A percentile compares a stretch with the other conserved stretches of the same genome.
Conservation (phyloP, 1,140 invertebrate genomes). For the Schlechtendalia chinensis region DNA sequence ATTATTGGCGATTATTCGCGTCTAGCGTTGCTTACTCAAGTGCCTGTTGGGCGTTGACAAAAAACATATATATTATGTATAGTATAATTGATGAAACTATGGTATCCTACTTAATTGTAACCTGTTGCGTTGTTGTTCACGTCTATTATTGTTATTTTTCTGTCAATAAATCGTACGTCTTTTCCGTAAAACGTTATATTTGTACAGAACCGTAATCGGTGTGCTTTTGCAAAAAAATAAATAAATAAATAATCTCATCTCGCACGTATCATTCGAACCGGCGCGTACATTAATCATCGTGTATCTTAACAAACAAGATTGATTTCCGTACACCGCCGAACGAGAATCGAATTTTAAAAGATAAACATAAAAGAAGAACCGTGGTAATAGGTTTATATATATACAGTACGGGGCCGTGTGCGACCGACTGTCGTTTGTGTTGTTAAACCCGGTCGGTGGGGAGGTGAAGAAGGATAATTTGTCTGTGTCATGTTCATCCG, state of each 20-base stretch:
- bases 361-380: neutral
- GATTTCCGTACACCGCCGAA: neutral
- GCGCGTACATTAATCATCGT: neutral
- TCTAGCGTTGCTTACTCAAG: too few species aligned
- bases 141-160: too few species aligned
- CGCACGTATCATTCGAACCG: neutral
- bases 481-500: slow-evolving; percentile 46
- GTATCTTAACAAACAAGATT: neutral
- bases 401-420: neutral
- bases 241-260: too few species aligned
- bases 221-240: too few species aligned
- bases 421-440: slow-evolving; percentile 21
- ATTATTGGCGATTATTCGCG: neutral
- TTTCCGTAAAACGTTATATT: too few species aligned
- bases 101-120: too few species aligned
- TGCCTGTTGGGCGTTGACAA: too few species aligned
- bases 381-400: neutral
- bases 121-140: too few species aligned
- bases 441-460: slow-evolving; percentile 17
- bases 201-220: too few species aligned
- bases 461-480: slow-evolving; percentile 16
- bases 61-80: too few species aligned
- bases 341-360: neutral
- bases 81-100: too few species aligned
- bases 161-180: too few species aligned